A percentile compares a stretch with the other conserved stretches of the same genome.
Evolutionary conservation across 2,113 vertebrate genomes (phyloP).

Genomic region (rat (Rattus norvegicus)): GRCr8 NC_086027.1:32850501-32851000

Average conservation of each 20-base stretch:
- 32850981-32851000: conserved; percentile 61
- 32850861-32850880: conserved; percentile 6
- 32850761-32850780: neutral
- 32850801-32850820: conserved; percentile 23
- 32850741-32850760: neutral
- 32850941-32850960: conserved; percentile 75
- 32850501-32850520: too few species aligned
- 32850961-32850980: conserved; percentile 64
- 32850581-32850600: too few species aligned
- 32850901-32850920: conserved; percentile 69
- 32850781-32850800: neutral
- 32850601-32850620: neutral
- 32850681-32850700: neutral
- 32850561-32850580: too few species aligned
- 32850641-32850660: neutral
- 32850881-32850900: conserved; percentile 59
- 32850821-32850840: conserved; percentile 37
- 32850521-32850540: too few species aligned
- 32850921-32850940: conserved; percentile 64
- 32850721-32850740: neutral
- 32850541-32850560: too few species aligned
- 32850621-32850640: neutral
- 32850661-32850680: too few species aligned
- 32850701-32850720: neutral
- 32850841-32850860: conserved; percentile 39